Evolutionary conservation across 2,888 invertebrate genomes (phyloP).

Genomic region (Drosophila pseudotakahashii): DNA sequence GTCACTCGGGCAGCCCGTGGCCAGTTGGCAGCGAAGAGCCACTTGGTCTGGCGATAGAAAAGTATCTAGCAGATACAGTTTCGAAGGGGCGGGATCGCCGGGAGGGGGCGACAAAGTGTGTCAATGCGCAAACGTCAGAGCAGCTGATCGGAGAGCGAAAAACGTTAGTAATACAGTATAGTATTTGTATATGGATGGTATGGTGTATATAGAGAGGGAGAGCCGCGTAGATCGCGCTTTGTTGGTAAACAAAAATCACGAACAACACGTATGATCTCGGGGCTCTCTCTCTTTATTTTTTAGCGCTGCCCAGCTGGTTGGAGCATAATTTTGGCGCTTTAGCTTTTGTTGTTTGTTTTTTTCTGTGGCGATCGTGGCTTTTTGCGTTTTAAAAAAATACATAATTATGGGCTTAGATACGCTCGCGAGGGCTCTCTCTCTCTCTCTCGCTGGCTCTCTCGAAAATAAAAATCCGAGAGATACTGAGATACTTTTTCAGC

Average conservation of each 20-base stretch:
- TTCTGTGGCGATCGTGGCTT: constrained; percentile 52
- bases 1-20: constrained; percentile 56
- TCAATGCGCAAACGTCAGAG: constrained; percentile 75
- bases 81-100: background rate
- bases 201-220: constrained; percentile 6
- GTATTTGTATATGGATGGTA: background rate
- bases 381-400: constrained; percentile 81
- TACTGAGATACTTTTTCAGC: constrained; percentile 52
- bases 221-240: constrained; percentile 51
- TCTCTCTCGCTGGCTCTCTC: constrained; percentile 7
- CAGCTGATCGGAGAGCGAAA: constrained; percentile 69
- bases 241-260: constrained; percentile 79
- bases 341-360: constrained; percentile 41
- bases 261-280: constrained; percentile 66
- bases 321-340: constrained; percentile 69
- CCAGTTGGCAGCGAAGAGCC: constrained; percentile 63
- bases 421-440: constrained; percentile 51
- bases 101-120: constrained; percentile 60
- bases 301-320: constrained; percentile 67
- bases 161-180: constrained; percentile 14
- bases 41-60: constrained; percentile 63
- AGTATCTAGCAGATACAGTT: constrained; percentile 56
- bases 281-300: constrained; percentile 5
- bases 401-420: constrained; percentile 77
- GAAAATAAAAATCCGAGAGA: background rate